A percentile compares a stretch with the other conserved stretches of the same genome.
These are phyloP conservation scores for Chorisops tibialis DNA, from an alignment of 2,888 invertebrate species.

Conservation along the genomic window DNA sequence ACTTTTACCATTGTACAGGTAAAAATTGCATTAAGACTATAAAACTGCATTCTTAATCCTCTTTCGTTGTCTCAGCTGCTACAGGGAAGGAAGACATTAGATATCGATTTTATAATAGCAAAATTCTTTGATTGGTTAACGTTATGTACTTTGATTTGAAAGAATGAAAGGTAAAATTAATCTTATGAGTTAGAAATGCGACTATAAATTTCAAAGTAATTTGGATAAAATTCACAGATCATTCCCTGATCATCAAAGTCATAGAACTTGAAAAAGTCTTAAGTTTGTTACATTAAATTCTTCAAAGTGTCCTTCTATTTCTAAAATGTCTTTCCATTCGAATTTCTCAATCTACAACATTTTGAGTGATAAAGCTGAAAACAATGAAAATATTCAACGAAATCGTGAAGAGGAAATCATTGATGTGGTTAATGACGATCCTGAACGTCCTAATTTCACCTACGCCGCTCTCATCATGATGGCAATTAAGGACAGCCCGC, in stretches of 20 bases:
- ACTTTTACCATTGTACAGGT: no score
- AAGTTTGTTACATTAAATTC: background rate
- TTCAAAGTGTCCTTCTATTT: background rate
- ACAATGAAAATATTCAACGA: conserved; percentile 43
- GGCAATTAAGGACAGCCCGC: conserved; percentile 88
- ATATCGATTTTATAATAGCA: no score
- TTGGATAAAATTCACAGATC: background rate
- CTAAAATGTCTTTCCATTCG: conserved; percentile 49
- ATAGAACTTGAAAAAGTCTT: no score
- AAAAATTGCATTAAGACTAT: no score
- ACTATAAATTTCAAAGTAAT: no score
- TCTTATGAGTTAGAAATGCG: no score
- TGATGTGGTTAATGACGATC: background rate
- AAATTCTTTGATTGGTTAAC: no score
- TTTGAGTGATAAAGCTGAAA: conserved; percentile 59
- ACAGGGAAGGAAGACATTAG: no score
- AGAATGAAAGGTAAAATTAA: no score
- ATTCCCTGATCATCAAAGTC: background rate
- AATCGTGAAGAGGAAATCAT: conserved; percentile 36
- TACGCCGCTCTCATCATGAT: conserved; percentile 98
- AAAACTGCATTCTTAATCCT: no score
- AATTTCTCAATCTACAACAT: conserved; percentile 73
- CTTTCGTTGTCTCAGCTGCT: no score
- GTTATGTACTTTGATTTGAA: no score
- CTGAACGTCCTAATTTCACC: conserved; percentile 72